These are phyloP conservation scores for Ciconia stormi DNA, from an alignment of 2,113 vertebrate genomes.

Conservation along the genomic window DNA sequence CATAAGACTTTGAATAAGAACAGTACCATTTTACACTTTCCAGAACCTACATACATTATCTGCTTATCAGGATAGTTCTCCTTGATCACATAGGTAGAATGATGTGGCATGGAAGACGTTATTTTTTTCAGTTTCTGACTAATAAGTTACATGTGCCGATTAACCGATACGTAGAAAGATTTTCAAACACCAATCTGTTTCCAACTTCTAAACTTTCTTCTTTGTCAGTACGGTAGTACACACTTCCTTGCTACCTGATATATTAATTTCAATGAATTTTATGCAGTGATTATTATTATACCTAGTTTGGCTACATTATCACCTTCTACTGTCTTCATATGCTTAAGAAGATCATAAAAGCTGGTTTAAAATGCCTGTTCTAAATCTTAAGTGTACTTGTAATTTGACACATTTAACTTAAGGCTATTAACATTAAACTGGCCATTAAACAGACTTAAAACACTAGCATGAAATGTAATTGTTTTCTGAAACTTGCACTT, in stretches of 20 bases:
- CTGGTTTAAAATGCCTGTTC: background rate
- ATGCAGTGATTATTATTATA: background rate
- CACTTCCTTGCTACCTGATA: background rate
- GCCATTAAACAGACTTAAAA: background rate
- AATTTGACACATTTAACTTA: background rate
- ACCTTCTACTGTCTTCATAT: background rate
- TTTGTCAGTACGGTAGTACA: background rate
- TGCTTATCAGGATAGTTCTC: background rate
- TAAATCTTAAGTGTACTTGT: background rate
- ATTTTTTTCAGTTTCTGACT: background rate
- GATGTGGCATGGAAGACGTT: background rate
- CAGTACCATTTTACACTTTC: background rate
- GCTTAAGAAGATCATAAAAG: background rate
- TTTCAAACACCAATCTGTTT: background rate
- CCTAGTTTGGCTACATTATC: background rate
- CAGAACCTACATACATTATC: background rate
- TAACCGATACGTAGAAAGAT: background rate
- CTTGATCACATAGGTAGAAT: background rate
- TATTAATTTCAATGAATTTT: background rate
- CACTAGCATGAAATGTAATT: background rate
- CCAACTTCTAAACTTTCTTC: background rate
- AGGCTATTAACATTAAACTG: background rate
- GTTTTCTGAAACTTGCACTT: conserved; percentile 9
- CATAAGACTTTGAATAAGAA: background rate
- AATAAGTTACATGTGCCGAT: background rate